These are phyloP conservation scores for Cromileptes altivelis DNA, from an alignment of 2,113 vertebrate species.

Conservation along the genomic window DNA sequence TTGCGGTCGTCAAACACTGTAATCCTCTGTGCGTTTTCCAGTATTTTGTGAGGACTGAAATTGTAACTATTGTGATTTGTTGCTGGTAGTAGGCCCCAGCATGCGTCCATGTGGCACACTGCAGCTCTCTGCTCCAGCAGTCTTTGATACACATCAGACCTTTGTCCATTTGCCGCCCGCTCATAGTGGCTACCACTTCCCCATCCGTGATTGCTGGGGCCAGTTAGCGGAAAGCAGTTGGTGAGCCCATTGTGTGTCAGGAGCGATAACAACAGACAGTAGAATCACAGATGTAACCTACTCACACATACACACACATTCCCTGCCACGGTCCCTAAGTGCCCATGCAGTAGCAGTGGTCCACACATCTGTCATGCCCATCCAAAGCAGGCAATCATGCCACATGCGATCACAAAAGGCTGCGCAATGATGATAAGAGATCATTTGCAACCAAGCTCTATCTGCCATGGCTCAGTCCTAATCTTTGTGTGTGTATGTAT, in stretches of 20 bases:
- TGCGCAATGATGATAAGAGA: slow-evolving; percentile 71
- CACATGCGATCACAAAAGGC: slow-evolving; percentile 63
- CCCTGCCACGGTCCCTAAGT: slow-evolving; percentile 43
- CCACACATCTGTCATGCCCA: slow-evolving; percentile 63
- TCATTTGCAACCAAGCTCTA: slow-evolving; percentile 52
- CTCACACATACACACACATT: slow-evolving; percentile 37
- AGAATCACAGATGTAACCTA: slow-evolving; percentile 57
- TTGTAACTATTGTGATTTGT: slow-evolving; percentile 41
- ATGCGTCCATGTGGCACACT: slow-evolving; percentile 9
- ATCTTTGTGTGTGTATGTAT: slow-evolving; percentile 39
- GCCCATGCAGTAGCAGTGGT: slow-evolving; percentile 50
- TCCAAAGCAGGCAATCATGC: slow-evolving; percentile 62
- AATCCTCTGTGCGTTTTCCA: slow-evolving; percentile 10
- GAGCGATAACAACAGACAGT: slow-evolving; percentile 70
- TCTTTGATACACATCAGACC: slow-evolving; percentile 70
- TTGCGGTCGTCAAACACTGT: slow-evolving; percentile 26
- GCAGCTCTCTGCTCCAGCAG: slow-evolving; percentile 42
- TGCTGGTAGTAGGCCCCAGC: slow-evolving; percentile 22
- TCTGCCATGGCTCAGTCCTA: slow-evolving; percentile 58
- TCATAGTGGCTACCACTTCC: slow-evolving; percentile 52
- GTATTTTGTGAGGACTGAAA: slow-evolving; percentile 17
- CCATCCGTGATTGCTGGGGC: slow-evolving; percentile 54
- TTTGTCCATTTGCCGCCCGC: slow-evolving; percentile 56
- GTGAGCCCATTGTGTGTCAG: slow-evolving; percentile 64
- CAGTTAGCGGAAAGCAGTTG: slow-evolving; percentile 62